Base-by-base conservation (phyloP, 2,113 vertebrate genomes). In the Crocuta crocuta region DNA sequence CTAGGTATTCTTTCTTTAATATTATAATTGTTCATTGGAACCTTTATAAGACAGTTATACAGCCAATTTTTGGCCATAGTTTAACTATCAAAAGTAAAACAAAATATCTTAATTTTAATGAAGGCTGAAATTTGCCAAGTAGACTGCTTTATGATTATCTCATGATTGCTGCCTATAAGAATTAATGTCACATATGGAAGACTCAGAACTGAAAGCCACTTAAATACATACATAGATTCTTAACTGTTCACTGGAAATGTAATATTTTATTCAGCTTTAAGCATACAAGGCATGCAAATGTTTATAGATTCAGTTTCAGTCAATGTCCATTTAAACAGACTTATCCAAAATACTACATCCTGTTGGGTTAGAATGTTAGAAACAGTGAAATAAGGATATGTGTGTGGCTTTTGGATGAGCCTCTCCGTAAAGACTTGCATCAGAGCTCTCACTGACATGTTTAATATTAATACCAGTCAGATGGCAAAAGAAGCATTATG, bases 231-330 rank as follows among this genome's bases (percentile, higher is more conserved):
- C 48, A 55, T 45, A 74, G 70, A 86, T 94, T 61, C 63, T 98
- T 98, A 88, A 94, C 50, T 82, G 93, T 65, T 21, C 66, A 48
- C 7, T 93, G 78, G 45, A 98, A 98, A 92, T 78, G 39, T 88
- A 94, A 93, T 95, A 21, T 71, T 96, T 33, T n/a, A 21, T 90
- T 92, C 48, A 83, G 12, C 26, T 58, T 31, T 26, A 90, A 90
- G 53, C 84, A 70, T 39, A 24, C 11, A 97, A 39, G 0, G 0
- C 16, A 84, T 96, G 43, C 83, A 97, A 58, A 92, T 97, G 19
- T 78, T 95, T 96, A 70, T 73, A 71, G 17, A 93, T 87, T 92
- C 70, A 84, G 70, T 33, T 79, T 33, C 61, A 97, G 78, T 12
- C 65, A 50, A 33, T 1, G 3, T 39, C 86, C n/a, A 21, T 35